These are phyloP conservation scores for Octomys mimax DNA, from an alignment of 2,797 vertebrate genomes.

Conservation along the genomic window DNA sequence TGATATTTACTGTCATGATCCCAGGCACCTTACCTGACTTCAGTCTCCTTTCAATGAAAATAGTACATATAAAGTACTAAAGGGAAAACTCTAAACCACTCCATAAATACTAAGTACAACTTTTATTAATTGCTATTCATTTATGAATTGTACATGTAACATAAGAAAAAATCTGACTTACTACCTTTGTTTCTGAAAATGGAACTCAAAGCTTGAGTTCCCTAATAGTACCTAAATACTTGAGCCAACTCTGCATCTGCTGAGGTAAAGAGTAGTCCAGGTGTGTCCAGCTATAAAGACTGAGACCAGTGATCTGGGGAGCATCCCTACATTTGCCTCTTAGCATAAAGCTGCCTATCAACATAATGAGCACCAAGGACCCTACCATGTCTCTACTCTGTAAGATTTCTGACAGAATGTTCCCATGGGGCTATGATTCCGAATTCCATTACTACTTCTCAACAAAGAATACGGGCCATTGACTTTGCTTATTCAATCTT, in stretches of 20 bases:
- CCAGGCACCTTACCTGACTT: constrained; percentile 17
- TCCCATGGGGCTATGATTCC: background rate
- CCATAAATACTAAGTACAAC: background rate
- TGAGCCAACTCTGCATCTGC: background rate
- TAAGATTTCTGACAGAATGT: background rate
- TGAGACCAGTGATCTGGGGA: background rate
- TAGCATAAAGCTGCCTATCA: background rate
- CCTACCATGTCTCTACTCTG: background rate
- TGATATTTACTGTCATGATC: background rate
- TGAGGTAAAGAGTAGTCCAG: background rate
- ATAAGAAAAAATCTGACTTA: background rate
- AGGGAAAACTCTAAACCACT: background rate
- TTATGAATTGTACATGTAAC: background rate
- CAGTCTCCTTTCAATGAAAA: constrained; percentile 20
- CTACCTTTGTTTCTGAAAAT: background rate
- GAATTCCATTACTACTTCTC: background rate
- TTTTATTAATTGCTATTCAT: background rate
- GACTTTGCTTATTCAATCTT: constrained; percentile 4
- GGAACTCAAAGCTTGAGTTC: background rate
- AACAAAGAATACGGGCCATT: background rate
- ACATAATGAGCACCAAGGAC: background rate
- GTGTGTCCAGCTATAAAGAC: background rate
- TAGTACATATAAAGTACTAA: background rate
- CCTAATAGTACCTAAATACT: background rate
- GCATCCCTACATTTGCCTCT: background rate